These are phyloP conservation scores for Ancistrus triradiatus DNA, from an alignment of 2,113 vertebrate genomes.

Conservation along the genomic window DNA sequence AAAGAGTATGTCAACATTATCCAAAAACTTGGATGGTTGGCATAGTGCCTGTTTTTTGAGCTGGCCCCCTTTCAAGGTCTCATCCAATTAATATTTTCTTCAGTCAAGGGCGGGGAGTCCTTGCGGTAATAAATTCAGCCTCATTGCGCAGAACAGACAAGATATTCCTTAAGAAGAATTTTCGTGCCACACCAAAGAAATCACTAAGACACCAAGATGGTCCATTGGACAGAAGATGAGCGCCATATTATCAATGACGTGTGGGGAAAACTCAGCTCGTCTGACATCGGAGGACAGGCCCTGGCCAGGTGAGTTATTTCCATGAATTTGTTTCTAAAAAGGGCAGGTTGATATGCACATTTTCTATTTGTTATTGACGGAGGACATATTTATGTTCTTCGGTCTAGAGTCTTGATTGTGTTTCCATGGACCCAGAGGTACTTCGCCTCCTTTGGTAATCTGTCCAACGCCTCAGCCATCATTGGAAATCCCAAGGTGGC, in stretches of 20 bases:
- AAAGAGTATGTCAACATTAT: background rate
- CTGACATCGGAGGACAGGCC: slow-evolving; percentile 43
- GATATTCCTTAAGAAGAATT: slow-evolving; percentile 1
- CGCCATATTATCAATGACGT: slow-evolving; percentile 49
- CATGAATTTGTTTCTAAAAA: background rate
- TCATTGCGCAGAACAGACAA: background rate
- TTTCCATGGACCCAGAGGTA: slow-evolving; percentile 75
- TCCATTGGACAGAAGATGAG: slow-evolving; percentile 61
- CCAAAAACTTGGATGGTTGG: background rate
- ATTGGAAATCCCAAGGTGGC: slow-evolving; percentile 62
- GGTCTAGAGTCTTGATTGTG: slow-evolving; percentile 60
- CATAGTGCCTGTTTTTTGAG: background rate
- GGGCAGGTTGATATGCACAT: background rate
- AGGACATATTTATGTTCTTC: background rate
- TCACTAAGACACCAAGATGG: slow-evolving; percentile 50
- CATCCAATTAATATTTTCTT: background rate
- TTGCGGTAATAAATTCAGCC: slow-evolving; percentile 30
- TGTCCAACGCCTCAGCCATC: slow-evolving; percentile 62
- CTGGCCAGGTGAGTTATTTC: slow-evolving; percentile 43
- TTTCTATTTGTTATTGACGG: background rate
- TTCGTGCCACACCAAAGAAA: slow-evolving; percentile 5
- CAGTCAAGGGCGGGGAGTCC: slow-evolving; percentile 19
- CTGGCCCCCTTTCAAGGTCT: background rate
- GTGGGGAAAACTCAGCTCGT: slow-evolving; percentile 50
- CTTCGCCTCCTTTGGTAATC: slow-evolving; percentile 69